Percentiles rank a stretch among this genome's conserved stretches.
These are phyloP conservation scores for Teleopsis dalmanni DNA, from an alignment of 1,140 invertebrate genomes.

Conservation along the genomic window DNA sequence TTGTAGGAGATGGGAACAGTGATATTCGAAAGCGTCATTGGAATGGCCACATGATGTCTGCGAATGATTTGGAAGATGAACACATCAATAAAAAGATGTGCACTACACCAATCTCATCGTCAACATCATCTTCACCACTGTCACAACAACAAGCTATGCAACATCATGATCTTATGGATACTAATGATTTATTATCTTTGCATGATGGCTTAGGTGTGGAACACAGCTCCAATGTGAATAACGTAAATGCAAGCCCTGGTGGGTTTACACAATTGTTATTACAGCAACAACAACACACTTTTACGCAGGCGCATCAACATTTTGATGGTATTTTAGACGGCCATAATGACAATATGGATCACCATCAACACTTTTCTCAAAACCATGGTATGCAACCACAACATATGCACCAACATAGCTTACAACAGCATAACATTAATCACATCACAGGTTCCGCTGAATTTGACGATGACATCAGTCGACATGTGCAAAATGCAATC, in stretches of 20 bases:
- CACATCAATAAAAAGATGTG: constrained; percentile 34
- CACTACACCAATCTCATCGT: constrained; percentile 19
- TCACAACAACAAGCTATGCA: constrained; percentile 23
- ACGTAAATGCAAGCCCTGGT: constrained; percentile 12
- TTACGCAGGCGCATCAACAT: constrained; percentile 21
- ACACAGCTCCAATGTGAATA: constrained; percentile 10
- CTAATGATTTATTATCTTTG: constrained; percentile 28
- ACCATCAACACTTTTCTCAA: constrained; percentile 17
- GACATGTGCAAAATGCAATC: constrained; percentile 70
- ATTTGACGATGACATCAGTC: constrained; percentile 58
- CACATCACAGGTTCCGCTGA: constrained; percentile 22
- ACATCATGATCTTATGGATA: constrained; percentile 26
- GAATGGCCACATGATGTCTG: constrained; percentile 37
- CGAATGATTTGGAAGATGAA: constrained; percentile 31
- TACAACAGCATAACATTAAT: constrained; percentile 33
- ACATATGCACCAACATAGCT: constrained; percentile 31
- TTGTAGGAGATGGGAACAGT: constrained; percentile 12
- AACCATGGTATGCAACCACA: constrained; percentile 13
- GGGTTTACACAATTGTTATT: constrained; percentile 27
- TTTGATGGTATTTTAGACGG: constrained; percentile 25
- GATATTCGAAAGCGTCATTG: constrained; percentile 29
- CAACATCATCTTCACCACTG: constrained; percentile 30
- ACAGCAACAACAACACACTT: constrained; percentile 23
- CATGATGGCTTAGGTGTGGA: constrained; percentile 28
- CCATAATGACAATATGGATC: constrained; percentile 29